phyloP scores from a whole-genome alignment of 2,797 vertebrate genomes.

The Myotis planiceps region DNA sequence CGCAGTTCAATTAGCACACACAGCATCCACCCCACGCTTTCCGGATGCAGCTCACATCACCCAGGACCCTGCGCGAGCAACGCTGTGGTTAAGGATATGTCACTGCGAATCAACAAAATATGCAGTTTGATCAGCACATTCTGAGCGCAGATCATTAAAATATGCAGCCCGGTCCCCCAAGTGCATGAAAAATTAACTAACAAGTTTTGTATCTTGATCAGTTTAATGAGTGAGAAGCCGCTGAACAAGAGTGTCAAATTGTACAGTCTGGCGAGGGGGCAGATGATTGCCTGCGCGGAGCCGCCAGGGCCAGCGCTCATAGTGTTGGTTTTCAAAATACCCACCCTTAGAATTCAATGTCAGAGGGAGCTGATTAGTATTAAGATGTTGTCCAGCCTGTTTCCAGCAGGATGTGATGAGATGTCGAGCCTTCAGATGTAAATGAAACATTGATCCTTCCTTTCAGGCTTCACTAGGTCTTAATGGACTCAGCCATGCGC shows the following conservation, averaged over 20 bases:
- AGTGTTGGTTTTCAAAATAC: slow-evolving; percentile 44
- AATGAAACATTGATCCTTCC: slow-evolving; percentile 76
- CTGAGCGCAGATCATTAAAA: slow-evolving; percentile 74
- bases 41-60: slow-evolving; percentile 78
- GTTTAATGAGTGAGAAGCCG: slow-evolving; percentile 62
- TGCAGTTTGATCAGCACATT: slow-evolving; percentile 64
- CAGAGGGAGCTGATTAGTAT: slow-evolving; percentile 50
- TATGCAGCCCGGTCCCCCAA: slow-evolving; percentile 71
- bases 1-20: slow-evolving; percentile 76
- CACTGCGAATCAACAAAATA: slow-evolving; percentile 77
- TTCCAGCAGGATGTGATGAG: slow-evolving; percentile 63
- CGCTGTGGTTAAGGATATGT: slow-evolving; percentile 60
- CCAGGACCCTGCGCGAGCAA: slow-evolving; percentile 36
- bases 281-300: slow-evolving; percentile 42
- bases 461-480: slow-evolving; percentile 73
- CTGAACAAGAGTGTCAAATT: slow-evolving; percentile 47
- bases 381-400: slow-evolving; percentile 52
- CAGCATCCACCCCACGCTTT: not conserved
- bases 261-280: slow-evolving; percentile 13
- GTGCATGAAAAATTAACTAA: slow-evolving; percentile 73
- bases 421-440: slow-evolving; percentile 80
- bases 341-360: not conserved
- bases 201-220: slow-evolving; percentile 69
- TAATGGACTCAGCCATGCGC: slow-evolving; percentile 75
- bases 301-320: slow-evolving; percentile 11